These are phyloP conservation scores for Trichonephila clavipes DNA, from an alignment of 1,140 invertebrate species.

Conservation along the genomic window DNA sequence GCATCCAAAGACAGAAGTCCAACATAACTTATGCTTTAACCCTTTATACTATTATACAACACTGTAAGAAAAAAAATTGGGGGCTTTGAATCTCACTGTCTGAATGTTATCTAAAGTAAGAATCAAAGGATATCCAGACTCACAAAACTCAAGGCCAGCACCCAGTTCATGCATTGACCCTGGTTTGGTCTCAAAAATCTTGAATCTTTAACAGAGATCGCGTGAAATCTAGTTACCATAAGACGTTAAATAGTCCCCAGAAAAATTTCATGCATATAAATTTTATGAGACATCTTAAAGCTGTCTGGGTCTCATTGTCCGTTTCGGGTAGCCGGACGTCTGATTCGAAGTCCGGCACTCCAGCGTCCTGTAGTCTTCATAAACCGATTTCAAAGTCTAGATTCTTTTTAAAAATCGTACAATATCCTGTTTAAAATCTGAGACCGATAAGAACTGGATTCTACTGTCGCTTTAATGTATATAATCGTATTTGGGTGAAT, in stretches of 20 bases:
- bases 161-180: not conserved
- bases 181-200: not conserved
- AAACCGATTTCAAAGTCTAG: constrained; percentile 9
- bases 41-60: too few relatives aligned
- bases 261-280: not conserved
- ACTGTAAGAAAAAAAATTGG: too few relatives aligned
- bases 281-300: constrained; percentile 38
- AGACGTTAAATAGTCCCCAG: not conserved
- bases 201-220: not conserved
- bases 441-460: not conserved
- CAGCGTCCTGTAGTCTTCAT: not conserved
- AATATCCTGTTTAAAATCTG: constrained; percentile 3
- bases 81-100: not conserved
- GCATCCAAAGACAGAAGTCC: too few relatives aligned
- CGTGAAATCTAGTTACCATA: not conserved
- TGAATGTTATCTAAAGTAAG: not conserved
- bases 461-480: not conserved
- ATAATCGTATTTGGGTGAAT: not conserved
- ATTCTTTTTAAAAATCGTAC: not conserved
- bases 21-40: too few relatives aligned
- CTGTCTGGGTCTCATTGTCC: constrained; percentile 1
- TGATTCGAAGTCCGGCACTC: not conserved
- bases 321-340: not conserved
- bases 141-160: not conserved
- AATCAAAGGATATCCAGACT: not conserved